phyloP scores from a whole-genome alignment of 2,888 invertebrate genomes.

The Zele albiditarsus region DNA sequence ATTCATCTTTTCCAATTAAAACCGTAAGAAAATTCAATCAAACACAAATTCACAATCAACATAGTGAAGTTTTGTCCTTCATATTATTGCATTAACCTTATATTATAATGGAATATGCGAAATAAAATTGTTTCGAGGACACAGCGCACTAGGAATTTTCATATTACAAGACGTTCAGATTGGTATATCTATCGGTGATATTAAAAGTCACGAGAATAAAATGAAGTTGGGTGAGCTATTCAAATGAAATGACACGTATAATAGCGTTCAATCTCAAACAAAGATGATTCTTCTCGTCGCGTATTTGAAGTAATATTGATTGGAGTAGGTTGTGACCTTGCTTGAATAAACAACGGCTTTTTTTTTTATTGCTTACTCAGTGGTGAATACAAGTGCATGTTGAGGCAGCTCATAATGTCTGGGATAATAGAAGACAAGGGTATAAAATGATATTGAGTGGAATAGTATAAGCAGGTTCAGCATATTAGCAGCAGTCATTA shows the following conservation, averaged over 20 bases:
- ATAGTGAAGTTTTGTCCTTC: not conserved
- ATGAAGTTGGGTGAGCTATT: not conserved
- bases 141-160: not conserved
- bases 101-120: not conserved
- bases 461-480: constrained; percentile 27
- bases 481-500: constrained; percentile 25
- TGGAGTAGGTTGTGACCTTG: not conserved
- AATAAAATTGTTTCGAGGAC: not conserved
- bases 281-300: not conserved
- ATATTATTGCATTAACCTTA: not conserved
- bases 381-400: not conserved
- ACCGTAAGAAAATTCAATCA: no score
- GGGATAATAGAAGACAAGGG: not conserved
- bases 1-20: no score
- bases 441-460: not conserved
- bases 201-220: not conserved
- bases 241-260: not conserved
- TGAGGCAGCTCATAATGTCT: not conserved
- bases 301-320: not conserved
- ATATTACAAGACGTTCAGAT: not conserved
- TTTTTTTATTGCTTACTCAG: not conserved
- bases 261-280: not conserved
- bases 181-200: not conserved
- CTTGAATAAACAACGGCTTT: not conserved
- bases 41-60: no score